Base-by-base conservation (phyloP, 2,888 invertebrate genomes). In the Meganola albula region DNA sequence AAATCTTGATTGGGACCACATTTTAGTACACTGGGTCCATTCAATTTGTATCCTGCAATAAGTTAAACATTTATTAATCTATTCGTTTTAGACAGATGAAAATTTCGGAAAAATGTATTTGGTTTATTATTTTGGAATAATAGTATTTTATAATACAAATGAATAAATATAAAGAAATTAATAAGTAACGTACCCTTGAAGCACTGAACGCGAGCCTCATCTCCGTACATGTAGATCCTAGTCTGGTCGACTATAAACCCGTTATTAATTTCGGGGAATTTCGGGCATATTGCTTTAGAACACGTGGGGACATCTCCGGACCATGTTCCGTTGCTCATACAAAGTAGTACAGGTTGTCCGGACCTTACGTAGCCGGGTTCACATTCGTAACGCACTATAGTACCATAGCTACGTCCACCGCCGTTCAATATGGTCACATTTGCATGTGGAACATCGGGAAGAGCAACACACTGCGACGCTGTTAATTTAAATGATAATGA, bases 321-420 rank as follows among this genome's bases (percentile, higher is more conserved):
- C 97, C 97, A 97, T 6, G 96, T 96, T 29, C 97, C 97, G 63
- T 97, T 96, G 63, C 96, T 96, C 95, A 96, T 96, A 70, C 97
- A 97, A 20, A 96, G 89, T 23, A 97, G 89, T 2, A 96, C 96
- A 9, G 97, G 97, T 63, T 94, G 93, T 14, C 97, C 97, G 49
- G 90, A 91, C 48, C 97, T 89, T 33, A 94, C 91, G 63, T 96
- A 97, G 2, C 97, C 97, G 4, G 96, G 92, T 61, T 96, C 96
- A 63, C 97, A 97, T 72, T 96, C 96, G 63, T 93, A 96, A 44
- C 96, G 89, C 2, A 97, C 93, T 56, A 97, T 96, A 0, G 97
- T 97, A 48, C 97, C 97, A 60, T 97, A 97, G 69, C 96, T 96
- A 44, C 96, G 89, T 12, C 96, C 96, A 16, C 95, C 93, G 3